phyloP scores from a whole-genome alignment of 2,797 vertebrate species.

The Petrocephalus sullivani region DNA sequence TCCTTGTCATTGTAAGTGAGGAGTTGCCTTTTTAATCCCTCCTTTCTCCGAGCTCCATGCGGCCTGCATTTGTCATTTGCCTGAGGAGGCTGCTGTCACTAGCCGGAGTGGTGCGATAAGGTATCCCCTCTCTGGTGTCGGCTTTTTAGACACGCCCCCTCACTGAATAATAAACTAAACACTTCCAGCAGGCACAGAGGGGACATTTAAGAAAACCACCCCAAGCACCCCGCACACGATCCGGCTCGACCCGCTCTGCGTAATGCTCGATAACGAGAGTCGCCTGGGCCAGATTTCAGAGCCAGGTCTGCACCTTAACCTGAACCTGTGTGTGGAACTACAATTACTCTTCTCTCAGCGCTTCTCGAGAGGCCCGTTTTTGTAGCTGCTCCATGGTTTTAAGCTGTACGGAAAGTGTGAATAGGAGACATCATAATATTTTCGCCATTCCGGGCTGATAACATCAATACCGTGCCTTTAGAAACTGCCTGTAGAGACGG shows the following conservation, averaged over 20 bases:
- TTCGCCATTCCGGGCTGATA: background rate
- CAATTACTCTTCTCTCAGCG: background rate
- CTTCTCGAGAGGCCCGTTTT: background rate
- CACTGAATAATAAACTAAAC: background rate
- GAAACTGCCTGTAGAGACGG: background rate
- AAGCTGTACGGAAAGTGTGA: background rate
- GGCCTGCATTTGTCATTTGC: background rate
- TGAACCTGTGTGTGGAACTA: background rate
- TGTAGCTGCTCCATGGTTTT: background rate
- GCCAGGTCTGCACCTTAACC: background rate
- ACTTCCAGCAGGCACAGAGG: background rate
- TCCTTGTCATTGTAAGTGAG: background rate
- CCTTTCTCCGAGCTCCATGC: background rate
- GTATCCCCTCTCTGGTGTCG: background rate
- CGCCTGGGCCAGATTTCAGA: background rate
- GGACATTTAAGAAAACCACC: background rate
- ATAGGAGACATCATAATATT: constrained; percentile 7
- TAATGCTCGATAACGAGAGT: background rate
- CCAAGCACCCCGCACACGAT: background rate
- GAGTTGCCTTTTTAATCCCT: background rate
- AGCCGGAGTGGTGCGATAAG: background rate
- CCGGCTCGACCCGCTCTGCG: background rate
- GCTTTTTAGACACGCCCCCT: background rate
- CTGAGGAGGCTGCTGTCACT: background rate
- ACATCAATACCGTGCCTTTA: background rate